Conservation (phyloP, 1,140 invertebrate genomes). For the Solenopsis fugax region DNA sequence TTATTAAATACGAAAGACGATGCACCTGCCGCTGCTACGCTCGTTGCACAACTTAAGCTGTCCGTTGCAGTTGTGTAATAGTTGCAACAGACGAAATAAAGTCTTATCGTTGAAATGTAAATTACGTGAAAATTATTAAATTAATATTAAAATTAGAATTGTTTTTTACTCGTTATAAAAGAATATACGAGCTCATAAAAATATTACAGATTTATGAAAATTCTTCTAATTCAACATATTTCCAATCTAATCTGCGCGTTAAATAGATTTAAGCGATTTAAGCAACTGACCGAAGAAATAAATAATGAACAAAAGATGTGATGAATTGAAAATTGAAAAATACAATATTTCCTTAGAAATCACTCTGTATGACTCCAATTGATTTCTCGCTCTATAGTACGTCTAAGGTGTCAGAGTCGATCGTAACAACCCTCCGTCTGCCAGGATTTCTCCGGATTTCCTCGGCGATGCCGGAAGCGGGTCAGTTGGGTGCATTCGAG, state of each 20-base stretch:
- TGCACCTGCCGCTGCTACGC: slow-evolving; percentile 38
- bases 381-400: slow-evolving; percentile 37
- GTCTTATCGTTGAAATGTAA: neutral
- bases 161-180: neutral
- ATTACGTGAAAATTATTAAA: slow-evolving; percentile 16
- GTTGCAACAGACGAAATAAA: slow-evolving; percentile 20
- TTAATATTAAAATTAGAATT: neutral
- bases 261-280: neutral
- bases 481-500: slow-evolving; percentile 58
- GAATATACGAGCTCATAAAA: neutral
- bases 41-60: slow-evolving; percentile 51
- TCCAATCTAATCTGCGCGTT: neutral
- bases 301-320: neutral
- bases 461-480: slow-evolving; percentile 33
- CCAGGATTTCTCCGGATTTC: slow-evolving; percentile 40
- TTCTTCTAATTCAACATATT: neutral
- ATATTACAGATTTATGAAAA: neutral
- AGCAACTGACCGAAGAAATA: neutral
- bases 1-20: slow-evolving; percentile 59
- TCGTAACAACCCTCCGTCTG: slow-evolving; percentile 4
- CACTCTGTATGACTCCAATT: slow-evolving; percentile 15
- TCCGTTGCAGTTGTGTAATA: slow-evolving; percentile 52
- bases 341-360: neutral
- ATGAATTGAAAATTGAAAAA: slow-evolving; percentile 12
- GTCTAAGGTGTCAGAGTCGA: slow-evolving; percentile 39